These are phyloP conservation scores for Podarcis siculus DNA, from an alignment of 2,797 vertebrate species.

Conservation along the genomic window DNA sequence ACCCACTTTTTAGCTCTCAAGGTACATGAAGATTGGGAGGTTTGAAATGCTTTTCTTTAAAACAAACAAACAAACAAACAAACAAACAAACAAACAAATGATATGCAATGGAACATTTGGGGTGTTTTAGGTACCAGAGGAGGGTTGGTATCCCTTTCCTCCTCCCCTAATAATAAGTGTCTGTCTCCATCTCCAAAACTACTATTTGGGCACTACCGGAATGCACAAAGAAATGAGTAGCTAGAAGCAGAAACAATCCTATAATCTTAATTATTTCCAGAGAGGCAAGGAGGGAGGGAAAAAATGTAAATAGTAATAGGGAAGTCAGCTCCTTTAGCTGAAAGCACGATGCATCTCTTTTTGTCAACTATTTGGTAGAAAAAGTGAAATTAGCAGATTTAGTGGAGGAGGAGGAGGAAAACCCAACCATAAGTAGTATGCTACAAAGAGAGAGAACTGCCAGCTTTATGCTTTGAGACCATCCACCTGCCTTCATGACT, in stretches of 20 bases:
- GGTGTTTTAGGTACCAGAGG: slow-evolving; percentile 52
- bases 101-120: slow-evolving; percentile 70
- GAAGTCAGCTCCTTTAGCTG: slow-evolving; percentile 46
- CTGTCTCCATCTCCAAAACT: slow-evolving; percentile 68
- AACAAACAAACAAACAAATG: slow-evolving; percentile 48
- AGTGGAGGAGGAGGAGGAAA: slow-evolving; percentile 16
- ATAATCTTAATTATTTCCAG: slow-evolving; percentile 71
- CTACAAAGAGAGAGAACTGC: slow-evolving; percentile 33
- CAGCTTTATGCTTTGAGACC: not conserved
- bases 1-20: slow-evolving; percentile 41
- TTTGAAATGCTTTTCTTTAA: slow-evolving; percentile 18
- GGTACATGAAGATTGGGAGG: slow-evolving; percentile 54
- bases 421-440: slow-evolving; percentile 58
- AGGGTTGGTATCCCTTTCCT: slow-evolving; percentile 22
- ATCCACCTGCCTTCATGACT: not conserved
- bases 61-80: slow-evolving; percentile 28
- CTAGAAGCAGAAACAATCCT: slow-evolving; percentile 72
- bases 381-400: slow-evolving; percentile 39
- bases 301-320: slow-evolving; percentile 70
- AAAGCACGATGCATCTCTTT: not conserved
- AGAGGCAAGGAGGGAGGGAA: slow-evolving; percentile 55
- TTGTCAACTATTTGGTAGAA: not conserved
- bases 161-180: slow-evolving; percentile 46
- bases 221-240: slow-evolving; percentile 68
- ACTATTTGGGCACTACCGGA: slow-evolving; percentile 64